These are phyloP conservation scores for Boleophthalmus pectinirostris DNA, from an alignment of 2,113 vertebrate genomes.

Conservation along the genomic window DNA sequence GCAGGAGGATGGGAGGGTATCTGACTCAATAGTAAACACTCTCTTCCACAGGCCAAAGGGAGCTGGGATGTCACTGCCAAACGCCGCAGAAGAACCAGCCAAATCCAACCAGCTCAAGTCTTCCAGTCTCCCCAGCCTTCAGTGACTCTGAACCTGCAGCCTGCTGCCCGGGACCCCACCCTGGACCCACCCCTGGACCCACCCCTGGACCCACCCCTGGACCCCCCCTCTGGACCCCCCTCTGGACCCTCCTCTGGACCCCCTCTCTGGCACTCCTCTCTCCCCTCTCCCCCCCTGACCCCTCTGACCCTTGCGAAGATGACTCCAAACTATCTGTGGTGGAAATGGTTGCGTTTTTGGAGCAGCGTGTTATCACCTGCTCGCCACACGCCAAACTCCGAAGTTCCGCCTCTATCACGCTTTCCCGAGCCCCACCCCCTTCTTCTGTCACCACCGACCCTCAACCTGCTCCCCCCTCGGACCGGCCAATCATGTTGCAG, in stretches of 20 bases:
- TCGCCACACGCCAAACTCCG: conserved; percentile 43
- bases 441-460: conserved; percentile 5
- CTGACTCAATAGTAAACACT: background rate
- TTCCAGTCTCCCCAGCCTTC: background rate
- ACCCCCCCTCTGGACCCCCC: too few species aligned
- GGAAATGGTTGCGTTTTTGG: conserved; percentile 93
- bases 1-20: too few species aligned
- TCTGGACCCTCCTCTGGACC: conserved; percentile 5
- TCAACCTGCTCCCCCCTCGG: conserved; percentile 18
- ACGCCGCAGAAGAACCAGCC: conserved; percentile 30
- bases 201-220: too few species aligned
- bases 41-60: conserved; percentile 30
- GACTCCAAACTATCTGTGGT: conserved; percentile 82
- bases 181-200: too few species aligned
- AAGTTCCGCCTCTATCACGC: conserved; percentile 45
- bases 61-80: conserved; percentile 55
- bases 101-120: background rate
- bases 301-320: conserved; percentile 15
- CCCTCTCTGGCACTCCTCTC: background rate
- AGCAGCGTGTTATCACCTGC: conserved; percentile 80
- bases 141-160: background rate
- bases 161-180: background rate
- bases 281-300: background rate
- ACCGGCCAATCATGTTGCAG: background rate
- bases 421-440: conserved; percentile 29